Evolutionary conservation across 2,113 vertebrate species (phyloP).

Genomic region (Thinocorus orbignyianus): DNA sequence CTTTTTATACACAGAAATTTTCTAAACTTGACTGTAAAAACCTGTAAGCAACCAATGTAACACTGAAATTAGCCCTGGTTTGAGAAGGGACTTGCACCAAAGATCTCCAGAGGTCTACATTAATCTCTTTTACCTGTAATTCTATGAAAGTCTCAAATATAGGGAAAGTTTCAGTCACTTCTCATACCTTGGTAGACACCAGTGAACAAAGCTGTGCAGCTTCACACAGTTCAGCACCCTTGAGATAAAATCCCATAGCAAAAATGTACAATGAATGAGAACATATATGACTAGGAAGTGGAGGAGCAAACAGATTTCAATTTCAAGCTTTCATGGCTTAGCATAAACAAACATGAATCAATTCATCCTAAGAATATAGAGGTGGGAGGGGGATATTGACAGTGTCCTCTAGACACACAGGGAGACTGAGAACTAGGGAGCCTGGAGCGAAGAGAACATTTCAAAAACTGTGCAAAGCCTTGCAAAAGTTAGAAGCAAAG

Average conservation of each 20-base stretch:
- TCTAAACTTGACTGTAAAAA: background rate
- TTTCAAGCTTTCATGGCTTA: constrained; percentile 59
- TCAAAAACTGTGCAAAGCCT: constrained; percentile 13
- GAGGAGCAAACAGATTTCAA: constrained; percentile 56
- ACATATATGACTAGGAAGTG: constrained; percentile 30
- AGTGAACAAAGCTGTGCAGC: background rate
- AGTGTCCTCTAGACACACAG: constrained; percentile 25
- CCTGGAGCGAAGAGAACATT: background rate
- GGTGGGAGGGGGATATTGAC: constrained; percentile 1
- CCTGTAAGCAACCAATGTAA: background rate
- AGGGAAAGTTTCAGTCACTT: background rate
- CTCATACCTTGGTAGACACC: background rate
- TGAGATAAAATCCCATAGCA: constrained; percentile 25
- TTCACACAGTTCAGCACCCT: constrained; percentile 8
- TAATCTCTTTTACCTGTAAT: background rate
- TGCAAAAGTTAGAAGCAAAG: constrained; percentile 2
- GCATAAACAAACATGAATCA: constrained; percentile 58
- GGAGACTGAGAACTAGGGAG: constrained; percentile 14
- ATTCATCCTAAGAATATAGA: constrained; percentile 3
- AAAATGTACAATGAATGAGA: constrained; percentile 24
- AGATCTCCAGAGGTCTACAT: background rate
- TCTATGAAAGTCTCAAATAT: background rate
- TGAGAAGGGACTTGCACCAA: background rate
- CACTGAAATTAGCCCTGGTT: background rate
- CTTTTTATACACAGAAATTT: background rate